phyloP scores from a whole-genome alignment of 2,888 invertebrate species.

The Horisme vitalbata region DNA sequence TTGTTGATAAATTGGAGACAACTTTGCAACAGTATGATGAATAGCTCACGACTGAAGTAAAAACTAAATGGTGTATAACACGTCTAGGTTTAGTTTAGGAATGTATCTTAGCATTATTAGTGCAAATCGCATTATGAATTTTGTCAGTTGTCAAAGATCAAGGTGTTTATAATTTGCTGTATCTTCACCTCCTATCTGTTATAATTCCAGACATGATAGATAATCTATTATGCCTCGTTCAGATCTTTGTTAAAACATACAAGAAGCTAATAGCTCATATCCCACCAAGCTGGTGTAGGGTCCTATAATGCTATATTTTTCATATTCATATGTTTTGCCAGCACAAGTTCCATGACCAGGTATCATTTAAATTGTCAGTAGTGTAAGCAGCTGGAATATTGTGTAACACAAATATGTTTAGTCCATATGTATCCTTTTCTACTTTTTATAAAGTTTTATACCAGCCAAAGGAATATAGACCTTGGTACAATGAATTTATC shows the following conservation, averaged over 20 bases:
- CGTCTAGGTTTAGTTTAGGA: slow-evolving; percentile 5
- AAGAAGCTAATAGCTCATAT: slow-evolving; percentile 9
- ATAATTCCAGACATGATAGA: no score
- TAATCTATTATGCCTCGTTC: no score
- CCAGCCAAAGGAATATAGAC: slow-evolving; percentile 60
- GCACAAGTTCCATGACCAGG: slow-evolving; percentile 16
- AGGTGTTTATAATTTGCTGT: slow-evolving; percentile 27
- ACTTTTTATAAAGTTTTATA: slow-evolving; percentile 32
- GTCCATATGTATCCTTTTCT: slow-evolving; percentile 23
- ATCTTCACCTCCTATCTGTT: no score
- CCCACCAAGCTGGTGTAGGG: slow-evolving; percentile 25
- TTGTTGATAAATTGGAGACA: slow-evolving; percentile 87
- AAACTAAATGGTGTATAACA: slow-evolving; percentile 32
- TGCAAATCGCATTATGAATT: slow-evolving; percentile 15
- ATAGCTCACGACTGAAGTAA: slow-evolving; percentile 42
- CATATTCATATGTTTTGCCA: neutral
- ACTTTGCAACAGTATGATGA: slow-evolving; percentile 79
- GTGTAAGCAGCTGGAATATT: slow-evolving; percentile 3
- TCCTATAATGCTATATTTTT: slow-evolving; percentile 6
- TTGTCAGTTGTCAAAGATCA: slow-evolving; percentile 23
- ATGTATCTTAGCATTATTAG: slow-evolving; percentile 8
- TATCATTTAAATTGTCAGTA: neutral
- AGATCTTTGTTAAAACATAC: no score
- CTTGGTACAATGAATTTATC: slow-evolving; percentile 59
- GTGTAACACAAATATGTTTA: slow-evolving; percentile 1